phyloP scores from a whole-genome alignment of 1,140 invertebrate species.

The Rhizoglyphus robini region DNA sequence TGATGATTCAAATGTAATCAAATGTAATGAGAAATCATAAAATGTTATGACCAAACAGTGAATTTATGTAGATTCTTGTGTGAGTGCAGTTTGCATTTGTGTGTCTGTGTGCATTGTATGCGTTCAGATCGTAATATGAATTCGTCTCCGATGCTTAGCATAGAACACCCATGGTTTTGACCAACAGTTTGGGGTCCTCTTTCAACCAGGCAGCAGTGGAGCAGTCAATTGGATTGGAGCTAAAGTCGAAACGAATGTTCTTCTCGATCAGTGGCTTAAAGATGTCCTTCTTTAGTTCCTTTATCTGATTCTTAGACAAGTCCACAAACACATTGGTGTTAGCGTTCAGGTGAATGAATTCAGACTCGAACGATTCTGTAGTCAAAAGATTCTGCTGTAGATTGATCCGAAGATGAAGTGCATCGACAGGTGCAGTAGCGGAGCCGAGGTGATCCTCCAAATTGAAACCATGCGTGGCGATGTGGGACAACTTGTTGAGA shows the following conservation, averaged over 20 bases:
- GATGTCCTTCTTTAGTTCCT: neutral
- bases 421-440: neutral
- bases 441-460: too few species aligned
- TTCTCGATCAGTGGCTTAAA: neutral
- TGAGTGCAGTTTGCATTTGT: neutral
- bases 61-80: neutral
- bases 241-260: neutral
- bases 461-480: neutral
- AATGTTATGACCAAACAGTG: neutral
- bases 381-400: neutral
- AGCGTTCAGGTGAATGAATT: neutral
- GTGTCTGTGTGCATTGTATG: neutral
- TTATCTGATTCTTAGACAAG: neutral
- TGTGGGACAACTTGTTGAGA: neutral
- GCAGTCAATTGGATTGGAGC: neutral
- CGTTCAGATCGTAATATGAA: neutral
- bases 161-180: neutral
- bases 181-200: neutral
- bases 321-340: neutral
- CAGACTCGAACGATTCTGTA: neutral
- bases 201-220: neutral
- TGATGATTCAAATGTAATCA: neutral
- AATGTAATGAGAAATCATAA: neutral
- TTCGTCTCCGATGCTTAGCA: neutral
- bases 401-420: neutral